Percentiles rank a stretch among this genome's conserved stretches.
Conservation (phyloP, 2,113 vertebrate species). For the Anhinga anhinga region DNA sequence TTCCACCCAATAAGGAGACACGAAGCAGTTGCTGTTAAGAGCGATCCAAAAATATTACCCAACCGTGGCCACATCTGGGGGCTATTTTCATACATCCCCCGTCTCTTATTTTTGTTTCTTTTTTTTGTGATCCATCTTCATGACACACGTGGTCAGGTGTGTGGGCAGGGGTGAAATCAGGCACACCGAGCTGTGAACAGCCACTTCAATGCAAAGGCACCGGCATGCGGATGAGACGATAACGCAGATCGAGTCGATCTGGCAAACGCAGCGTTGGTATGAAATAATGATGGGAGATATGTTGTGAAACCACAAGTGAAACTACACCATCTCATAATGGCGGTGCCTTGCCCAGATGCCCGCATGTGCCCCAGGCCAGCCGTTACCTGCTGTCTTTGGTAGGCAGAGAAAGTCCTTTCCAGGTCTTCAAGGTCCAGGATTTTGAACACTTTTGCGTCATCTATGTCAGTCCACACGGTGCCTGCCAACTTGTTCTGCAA, state of each 20-base stretch:
- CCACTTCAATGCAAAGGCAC: neutral
- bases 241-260: neutral
- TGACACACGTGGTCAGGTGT: neutral
- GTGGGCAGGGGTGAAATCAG: neutral
- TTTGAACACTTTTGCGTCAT: constrained; percentile 91
- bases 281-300: neutral
- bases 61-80: constrained; percentile 3
- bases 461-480: constrained; percentile 92
- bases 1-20: constrained; percentile 32
- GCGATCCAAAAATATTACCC: constrained; percentile 4
- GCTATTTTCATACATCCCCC: constrained; percentile 27
- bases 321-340: rapidly evolving
- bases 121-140: neutral
- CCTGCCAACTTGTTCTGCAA: constrained; percentile 93
- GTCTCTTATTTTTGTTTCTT: neutral
- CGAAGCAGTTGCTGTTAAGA: neutral
- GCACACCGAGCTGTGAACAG: rapidly evolving
- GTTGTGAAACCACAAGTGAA: neutral
- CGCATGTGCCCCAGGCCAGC: rapidly evolving
- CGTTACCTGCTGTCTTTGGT: constrained; percentile 97
- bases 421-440: constrained; percentile 93
- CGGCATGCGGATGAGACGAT: neutral
- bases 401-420: constrained; percentile 96
- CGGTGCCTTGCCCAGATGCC: neutral
- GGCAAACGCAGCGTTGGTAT: neutral